A percentile compares a stretch with the other conserved stretches of the same genome.
These are phyloP conservation scores for Tachycineta bicolor DNA, from an alignment of 2,113 vertebrate species.

Conservation along the genomic window DNA sequence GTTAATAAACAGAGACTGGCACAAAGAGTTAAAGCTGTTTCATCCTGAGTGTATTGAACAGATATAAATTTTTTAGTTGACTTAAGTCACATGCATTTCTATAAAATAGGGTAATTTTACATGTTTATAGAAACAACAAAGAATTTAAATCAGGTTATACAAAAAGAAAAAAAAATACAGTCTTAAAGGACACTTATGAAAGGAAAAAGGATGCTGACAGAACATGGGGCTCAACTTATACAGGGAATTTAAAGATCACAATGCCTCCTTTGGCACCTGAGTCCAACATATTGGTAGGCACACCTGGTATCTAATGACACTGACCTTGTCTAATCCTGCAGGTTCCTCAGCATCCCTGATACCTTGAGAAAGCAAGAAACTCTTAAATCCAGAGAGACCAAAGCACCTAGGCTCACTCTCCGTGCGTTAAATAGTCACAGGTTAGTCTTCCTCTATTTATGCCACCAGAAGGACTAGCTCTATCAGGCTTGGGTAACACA, in stretches of 20 bases:
- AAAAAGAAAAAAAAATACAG: not conserved
- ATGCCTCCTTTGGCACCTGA: not conserved
- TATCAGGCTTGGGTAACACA: not conserved
- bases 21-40: constrained; percentile 49
- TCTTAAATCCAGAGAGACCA: not conserved
- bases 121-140: constrained; percentile 22
- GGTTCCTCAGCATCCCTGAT: not conserved
- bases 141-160: not conserved
- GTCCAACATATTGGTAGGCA: not conserved
- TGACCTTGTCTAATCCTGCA: not conserved
- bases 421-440: not conserved
- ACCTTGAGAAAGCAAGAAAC: not conserved
- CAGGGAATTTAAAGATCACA: not conserved
- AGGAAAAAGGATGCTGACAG: not conserved
- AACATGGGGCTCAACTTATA: not conserved
- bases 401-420: not conserved
- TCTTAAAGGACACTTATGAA: not conserved
- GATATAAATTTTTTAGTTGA: not conserved
- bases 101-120: not conserved
- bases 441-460: not conserved
- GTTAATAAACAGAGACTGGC: constrained; percentile 16
- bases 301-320: not conserved
- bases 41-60: not conserved
- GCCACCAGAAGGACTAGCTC: not conserved
- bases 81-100: not conserved